Evolutionary conservation across 1,140 invertebrate genomes (phyloP), one percentile per base, ranked within the genome.

Genomic region (Helicoverpa armigera): DNA sequence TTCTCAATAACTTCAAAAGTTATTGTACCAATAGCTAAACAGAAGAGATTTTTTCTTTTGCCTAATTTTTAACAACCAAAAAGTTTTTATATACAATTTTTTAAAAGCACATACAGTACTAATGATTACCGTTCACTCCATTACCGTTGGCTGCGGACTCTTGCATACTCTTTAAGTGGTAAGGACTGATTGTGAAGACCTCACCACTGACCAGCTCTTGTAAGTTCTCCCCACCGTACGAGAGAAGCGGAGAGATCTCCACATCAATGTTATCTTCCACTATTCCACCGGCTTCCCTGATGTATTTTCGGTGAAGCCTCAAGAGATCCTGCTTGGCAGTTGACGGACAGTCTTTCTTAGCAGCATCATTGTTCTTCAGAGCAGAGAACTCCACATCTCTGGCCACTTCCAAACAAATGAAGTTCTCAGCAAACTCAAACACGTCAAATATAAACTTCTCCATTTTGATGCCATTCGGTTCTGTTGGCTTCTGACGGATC

Each of bases 371-470:
- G 95, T 99, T 99, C 92, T 99, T 99, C 81, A 99, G 91, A 0
- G 99, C 98, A 88, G 99, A 99, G 91, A 99, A 99, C 92, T 99
- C 99, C 79, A 98, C 97, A 85, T 99, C 97, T 67, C 99, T 96
- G 0, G 97, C 95, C 0, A 99, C 99, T 96, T 99, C 98, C 97
- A 99, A 98, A 3, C 98, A 98, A 18, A 97, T 98, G 90, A 99
- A 98, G 85, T 97, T 98, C 93, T 98, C 96, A 0, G 98, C 96
- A 93, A 98, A 99, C 87, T 98, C 97, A 92, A 99, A 99, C 0
- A 99, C 99, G 95, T 99, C 99, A 92, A 99, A 99, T 2, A 99
- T 97, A 94, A 99, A 99, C 95, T 99, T 99, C 88, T 99, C 99
- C 92, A 99, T 98, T 96, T 99, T 99, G 82, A 99, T 99, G 23